phyloP scores from a whole-genome alignment of 2,888 invertebrate genomes.

The Lordiphosa fenestrarum region DNA sequence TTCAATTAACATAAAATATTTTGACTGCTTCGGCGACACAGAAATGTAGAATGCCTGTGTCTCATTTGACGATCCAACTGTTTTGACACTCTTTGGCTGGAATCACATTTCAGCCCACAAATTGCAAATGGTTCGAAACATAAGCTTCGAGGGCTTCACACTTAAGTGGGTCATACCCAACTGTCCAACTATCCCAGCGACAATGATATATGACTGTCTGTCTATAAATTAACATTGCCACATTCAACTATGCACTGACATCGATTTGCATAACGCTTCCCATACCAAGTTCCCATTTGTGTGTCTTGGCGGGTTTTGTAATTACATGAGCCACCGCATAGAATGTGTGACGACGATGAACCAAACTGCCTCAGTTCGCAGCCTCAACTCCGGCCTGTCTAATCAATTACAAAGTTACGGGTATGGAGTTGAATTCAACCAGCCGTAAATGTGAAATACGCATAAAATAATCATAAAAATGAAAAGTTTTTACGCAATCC shows the following conservation, averaged over 20 bases:
- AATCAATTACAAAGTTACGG: conserved; percentile 49
- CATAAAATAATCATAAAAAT: conserved; percentile 71
- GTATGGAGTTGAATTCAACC: conserved; percentile 43
- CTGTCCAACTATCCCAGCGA: conserved; percentile 6
- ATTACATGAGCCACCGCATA: conserved; percentile 30
- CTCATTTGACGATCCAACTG: too few species aligned
- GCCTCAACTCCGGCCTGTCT: conserved; percentile 14
- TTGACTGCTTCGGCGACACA: too few species aligned
- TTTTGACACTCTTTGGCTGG: too few species aligned
- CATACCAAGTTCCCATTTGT: conserved; percentile 16
- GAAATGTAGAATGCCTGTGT: too few species aligned
- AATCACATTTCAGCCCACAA: too few species aligned
- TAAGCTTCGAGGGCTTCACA: too few species aligned
- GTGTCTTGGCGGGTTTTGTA: conserved; percentile 10
- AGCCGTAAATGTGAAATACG: conserved; percentile 54
- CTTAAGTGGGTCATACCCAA: neutral
- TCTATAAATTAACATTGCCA: conserved; percentile 27
- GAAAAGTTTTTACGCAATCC: conserved; percentile 60
- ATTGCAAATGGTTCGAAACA: too few species aligned
- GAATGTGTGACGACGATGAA: conserved; percentile 33
- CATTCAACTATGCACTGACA: conserved; percentile 5
- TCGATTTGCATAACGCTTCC: conserved; percentile 26
- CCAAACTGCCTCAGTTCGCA: conserved; percentile 1
- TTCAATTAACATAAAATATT: too few species aligned
- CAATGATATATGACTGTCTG: conserved; percentile 1